phyloP scores from a whole-genome alignment of 2,797 vertebrate genomes.

The Sibirionetta formosa region DNA sequence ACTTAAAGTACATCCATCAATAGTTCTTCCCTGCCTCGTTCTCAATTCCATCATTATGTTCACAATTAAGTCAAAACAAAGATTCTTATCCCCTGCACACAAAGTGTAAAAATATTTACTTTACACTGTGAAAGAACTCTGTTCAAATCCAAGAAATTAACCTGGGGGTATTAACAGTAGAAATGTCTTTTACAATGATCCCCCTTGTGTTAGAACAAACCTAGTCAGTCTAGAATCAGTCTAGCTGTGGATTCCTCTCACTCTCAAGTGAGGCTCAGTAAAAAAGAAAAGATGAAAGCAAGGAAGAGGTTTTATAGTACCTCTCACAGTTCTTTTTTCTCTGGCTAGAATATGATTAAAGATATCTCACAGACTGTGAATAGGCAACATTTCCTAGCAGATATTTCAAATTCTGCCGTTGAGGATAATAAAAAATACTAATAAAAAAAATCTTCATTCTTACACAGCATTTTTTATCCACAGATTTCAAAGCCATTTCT shows the following conservation, averaged over 20 bases:
- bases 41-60: not conserved
- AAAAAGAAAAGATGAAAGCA: conserved; percentile 58
- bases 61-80: conserved; percentile 23
- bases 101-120: conserved; percentile 33
- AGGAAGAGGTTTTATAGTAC: conserved; percentile 43
- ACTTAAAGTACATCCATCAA: not conserved
- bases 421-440: not conserved
- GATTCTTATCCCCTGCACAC: accelerated
- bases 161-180: not conserved
- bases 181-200: conserved; percentile 55
- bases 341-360: conserved; percentile 49
- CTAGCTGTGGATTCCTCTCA: not conserved
- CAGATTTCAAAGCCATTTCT: not conserved
- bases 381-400: conserved; percentile 22
- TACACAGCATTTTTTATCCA: conserved; percentile 8
- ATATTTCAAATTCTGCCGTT: conserved; percentile 44
- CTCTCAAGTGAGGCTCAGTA: not conserved
- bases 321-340: conserved; percentile 43
- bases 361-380: conserved; percentile 20
- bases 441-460: not conserved
- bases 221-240: not conserved
- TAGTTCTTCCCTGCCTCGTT: not conserved
- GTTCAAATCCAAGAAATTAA: conserved; percentile 27
- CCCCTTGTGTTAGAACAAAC: conserved; percentile 19
- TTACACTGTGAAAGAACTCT: not conserved